phyloP scores from a whole-genome alignment of 2,797 vertebrate species.

The Bradypus variegatus region DNA sequence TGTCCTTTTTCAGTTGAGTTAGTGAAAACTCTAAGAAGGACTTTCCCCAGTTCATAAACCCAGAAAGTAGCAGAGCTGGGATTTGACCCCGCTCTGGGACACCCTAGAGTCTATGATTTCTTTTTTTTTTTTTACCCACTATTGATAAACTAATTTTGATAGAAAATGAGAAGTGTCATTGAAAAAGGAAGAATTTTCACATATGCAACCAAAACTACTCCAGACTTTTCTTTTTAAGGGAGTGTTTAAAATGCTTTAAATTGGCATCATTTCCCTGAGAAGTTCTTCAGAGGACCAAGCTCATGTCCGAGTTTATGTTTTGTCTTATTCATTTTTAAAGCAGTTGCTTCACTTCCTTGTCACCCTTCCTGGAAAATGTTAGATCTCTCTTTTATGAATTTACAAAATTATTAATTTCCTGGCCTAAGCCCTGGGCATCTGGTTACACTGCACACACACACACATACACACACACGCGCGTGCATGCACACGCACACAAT shows the following conservation, averaged over 20 bases:
- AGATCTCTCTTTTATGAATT: conserved; percentile 2
- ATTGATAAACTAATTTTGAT: conserved; percentile 11
- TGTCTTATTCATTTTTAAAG: neutral
- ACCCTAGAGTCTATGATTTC: neutral
- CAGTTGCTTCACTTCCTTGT: neutral
- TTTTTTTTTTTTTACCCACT: neutral
- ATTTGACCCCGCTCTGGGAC: neutral
- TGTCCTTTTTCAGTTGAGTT: neutral
- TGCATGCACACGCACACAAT: neutral
- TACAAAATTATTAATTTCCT: conserved; percentile 4
- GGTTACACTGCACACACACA: neutral
- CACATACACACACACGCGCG: no score
- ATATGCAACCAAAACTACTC: neutral
- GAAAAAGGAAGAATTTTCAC: neutral
- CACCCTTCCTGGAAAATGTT: conserved; percentile 9
- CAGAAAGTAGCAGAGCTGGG: neutral
- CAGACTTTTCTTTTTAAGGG: neutral
- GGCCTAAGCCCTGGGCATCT: neutral
- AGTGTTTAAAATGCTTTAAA: neutral
- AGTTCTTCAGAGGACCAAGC: neutral
- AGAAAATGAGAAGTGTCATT: conserved; percentile 31
- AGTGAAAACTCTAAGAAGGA: conserved; percentile 21
- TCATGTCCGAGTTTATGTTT: conserved; percentile 23
- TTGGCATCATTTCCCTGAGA: neutral
- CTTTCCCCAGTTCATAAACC: neutral